Evolutionary conservation across 2,797 vertebrate species (phyloP).

Genomic region (Podarcis lilfordi): DNA sequence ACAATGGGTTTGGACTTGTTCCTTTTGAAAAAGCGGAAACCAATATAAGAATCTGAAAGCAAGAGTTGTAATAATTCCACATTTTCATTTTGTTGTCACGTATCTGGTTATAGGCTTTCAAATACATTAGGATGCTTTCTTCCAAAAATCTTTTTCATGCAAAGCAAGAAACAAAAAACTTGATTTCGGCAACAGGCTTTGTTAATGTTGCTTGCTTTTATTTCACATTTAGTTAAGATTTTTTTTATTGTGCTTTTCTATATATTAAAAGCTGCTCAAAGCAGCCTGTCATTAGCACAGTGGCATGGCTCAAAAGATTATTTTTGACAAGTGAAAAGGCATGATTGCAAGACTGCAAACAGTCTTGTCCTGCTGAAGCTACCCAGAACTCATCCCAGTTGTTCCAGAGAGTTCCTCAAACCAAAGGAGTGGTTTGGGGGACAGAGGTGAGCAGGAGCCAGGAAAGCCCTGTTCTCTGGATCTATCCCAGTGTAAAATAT

Average conservation of each 20-base stretch:
- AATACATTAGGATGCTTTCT: background rate
- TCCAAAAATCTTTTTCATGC: background rate
- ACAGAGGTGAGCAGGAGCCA: background rate
- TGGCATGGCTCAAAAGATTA: too few species aligned
- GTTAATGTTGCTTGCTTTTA: background rate
- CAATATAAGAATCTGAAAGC: slow-evolving; percentile 3
- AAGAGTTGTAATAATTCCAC: background rate
- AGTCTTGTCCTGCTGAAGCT: too few species aligned
- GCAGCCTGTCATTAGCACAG: too few species aligned
- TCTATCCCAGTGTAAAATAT: background rate
- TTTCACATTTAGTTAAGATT: background rate
- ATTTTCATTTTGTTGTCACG: slow-evolving; percentile 16
- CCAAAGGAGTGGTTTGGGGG: background rate
- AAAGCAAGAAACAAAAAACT: background rate
- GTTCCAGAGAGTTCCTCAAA: background rate
- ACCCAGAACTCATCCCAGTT: background rate
- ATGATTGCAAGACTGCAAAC: too few species aligned
- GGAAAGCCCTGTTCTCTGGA: background rate
- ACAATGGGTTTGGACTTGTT: slow-evolving; percentile 41
- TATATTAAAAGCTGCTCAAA: too few species aligned
- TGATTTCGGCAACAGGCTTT: background rate
- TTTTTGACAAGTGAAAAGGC: too few species aligned
- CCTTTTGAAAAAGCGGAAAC: slow-evolving; percentile 18
- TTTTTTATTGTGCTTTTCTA: too few species aligned
- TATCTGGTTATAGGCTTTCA: slow-evolving; percentile 2